A percentile compares a stretch with the other conserved stretches of the same genome.
phyloP scores from a whole-genome alignment of 2,888 invertebrate species.

The Athalia rosae region DNA sequence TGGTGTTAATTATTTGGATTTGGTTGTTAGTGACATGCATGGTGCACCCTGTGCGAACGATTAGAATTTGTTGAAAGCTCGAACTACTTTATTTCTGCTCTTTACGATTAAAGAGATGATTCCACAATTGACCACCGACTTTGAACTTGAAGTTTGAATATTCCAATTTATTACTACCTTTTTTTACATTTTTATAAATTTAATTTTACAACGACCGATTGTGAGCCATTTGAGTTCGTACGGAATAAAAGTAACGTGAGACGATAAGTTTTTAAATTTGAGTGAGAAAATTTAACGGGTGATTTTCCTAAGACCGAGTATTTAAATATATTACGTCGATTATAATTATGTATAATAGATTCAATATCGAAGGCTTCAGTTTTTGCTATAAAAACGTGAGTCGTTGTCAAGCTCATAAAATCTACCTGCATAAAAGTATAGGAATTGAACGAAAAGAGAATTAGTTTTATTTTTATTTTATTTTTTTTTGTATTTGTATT shows the following conservation, averaged over 20 bases:
- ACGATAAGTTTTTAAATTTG: too few species aligned
- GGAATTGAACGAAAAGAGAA: too few species aligned
- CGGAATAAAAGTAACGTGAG: too few species aligned
- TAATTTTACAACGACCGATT: neutral
- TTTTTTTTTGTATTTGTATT: too few species aligned
- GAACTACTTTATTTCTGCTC: slow-evolving; percentile 30
- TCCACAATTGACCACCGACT: neutral
- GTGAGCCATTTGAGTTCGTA: too few species aligned
- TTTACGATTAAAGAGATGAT: neutral
- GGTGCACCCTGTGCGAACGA: slow-evolving; percentile 37
- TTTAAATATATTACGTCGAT: too few species aligned
- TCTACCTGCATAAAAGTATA: too few species aligned
- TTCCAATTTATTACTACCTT: too few species aligned
- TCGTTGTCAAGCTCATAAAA: slow-evolving; percentile 33
- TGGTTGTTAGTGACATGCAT: slow-evolving; percentile 35
- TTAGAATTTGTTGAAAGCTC: slow-evolving; percentile 16
- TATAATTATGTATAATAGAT: too few species aligned
- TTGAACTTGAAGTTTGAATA: neutral
- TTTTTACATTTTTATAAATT: neutral
- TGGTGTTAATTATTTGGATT: neutral
- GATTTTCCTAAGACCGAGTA: too few species aligned
- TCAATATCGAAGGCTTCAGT: neutral
- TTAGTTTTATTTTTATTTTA: too few species aligned
- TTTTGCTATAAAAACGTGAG: slow-evolving; percentile 24
- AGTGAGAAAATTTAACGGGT: too few species aligned